Base-by-base conservation (phyloP, 1,140 invertebrate genomes). In the Magallana ariakensis region DNA sequence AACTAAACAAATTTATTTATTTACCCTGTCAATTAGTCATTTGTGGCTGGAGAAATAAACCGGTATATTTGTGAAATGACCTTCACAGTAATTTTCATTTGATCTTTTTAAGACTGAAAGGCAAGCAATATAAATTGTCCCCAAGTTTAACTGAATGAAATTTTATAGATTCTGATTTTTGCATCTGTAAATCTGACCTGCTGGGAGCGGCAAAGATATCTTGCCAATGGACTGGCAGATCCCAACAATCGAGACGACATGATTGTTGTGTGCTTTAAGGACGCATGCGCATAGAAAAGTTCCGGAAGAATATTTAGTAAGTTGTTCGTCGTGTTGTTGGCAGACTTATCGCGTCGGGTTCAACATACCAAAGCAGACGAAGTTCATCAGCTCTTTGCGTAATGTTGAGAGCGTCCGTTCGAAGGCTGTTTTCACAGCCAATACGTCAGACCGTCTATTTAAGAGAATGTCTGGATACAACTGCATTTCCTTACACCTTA, bases 141-240 rank as follows among this genome's bases (percentile, higher is more conserved):
- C 33, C 5, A 46, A 46, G 33, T 46, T 46, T 46, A 46, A 46
- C 2, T 46, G 33, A 46, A 46, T 46, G 33, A 46, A 46, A 46
- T 46, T 46, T 5, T 46, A 46, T 46, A 46, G 2, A 46, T 46
- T 46, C 33, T 46, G 3, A 46, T 46, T 75, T n/a, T 10, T 75
- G 10, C 9, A 75, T 19, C 22, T 26, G 22, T 26, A 10, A 26
- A 13, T 26, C 7, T 75, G 11, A 75, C 66, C 66, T 75, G 66
- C 66, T 75, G 66, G 66, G 66, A 75, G 33, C 66, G 66, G 22
- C 66, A 75, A 3, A 75, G 22, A 75, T 75, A 75, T 75, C 33
- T 75, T 13, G 19, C 22, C 66, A 75, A 33, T 15, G 66, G 66
- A 33, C 66, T 75, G 22, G 66, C 66, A 33, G 66, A 75, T 75